Evolutionary conservation across 1,140 invertebrate species (phyloP).

Genomic region (Cyphomyrmex costatus): DNA sequence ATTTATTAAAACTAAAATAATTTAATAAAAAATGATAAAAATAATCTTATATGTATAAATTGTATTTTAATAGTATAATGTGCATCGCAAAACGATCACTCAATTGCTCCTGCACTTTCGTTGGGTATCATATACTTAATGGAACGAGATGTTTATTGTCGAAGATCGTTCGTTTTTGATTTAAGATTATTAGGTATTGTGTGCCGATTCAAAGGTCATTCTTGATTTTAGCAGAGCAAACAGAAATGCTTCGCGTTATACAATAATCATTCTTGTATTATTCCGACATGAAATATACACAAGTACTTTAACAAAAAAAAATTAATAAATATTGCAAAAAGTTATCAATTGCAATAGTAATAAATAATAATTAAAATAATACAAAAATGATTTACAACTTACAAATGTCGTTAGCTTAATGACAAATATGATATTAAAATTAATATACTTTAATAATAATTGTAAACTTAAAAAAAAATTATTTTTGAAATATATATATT

Average conservation of each 20-base stretch:
- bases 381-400: not conserved
- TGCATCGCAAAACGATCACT: not conserved
- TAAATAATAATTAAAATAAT: conserved; percentile 6
- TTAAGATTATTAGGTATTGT: conserved; percentile 44
- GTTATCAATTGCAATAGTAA: not conserved
- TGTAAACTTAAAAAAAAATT: not conserved
- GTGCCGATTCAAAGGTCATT: conserved; percentile 42
- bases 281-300: not conserved
- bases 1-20: not conserved
- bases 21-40: not conserved
- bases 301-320: not conserved
- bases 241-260: not conserved
- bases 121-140: conserved; percentile 16
- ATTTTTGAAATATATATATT: not conserved
- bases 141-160: conserved; percentile 10
- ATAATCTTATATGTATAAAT: no score
- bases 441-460: not conserved
- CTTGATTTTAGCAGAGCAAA: not conserved
- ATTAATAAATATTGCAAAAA: not conserved
- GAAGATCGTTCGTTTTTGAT: conserved; percentile 36
- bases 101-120: not conserved
- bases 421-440: no score
- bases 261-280: not conserved
- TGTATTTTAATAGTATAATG: not conserved
- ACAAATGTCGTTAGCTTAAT: not conserved